phyloP scores from a whole-genome alignment of 2,888 invertebrate genomes.

The Syrista parreyssii region DNA sequence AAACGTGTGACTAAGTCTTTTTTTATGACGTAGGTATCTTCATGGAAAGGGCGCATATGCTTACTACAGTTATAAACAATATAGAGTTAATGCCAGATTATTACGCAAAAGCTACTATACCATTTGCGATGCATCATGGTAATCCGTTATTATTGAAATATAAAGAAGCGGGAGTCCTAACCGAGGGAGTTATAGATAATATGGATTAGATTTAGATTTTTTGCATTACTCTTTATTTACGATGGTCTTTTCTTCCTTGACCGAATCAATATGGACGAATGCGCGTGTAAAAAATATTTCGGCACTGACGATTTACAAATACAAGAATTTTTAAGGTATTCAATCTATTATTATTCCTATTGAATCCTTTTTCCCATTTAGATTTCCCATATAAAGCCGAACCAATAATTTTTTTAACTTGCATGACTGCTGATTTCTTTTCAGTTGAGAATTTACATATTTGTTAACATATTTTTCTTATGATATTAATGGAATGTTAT shows the following conservation, averaged over 20 bases:
- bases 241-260: background rate
- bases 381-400: background rate
- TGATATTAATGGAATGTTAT: background rate
- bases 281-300: background rate
- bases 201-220: background rate
- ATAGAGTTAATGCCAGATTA: conserved; percentile 84
- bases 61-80: conserved; percentile 91
- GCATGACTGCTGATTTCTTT: background rate
- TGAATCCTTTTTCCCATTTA: background rate
- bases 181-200: conserved; percentile 3
- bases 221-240: background rate
- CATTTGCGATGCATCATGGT: conserved; percentile 83
- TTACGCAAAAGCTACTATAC: conserved; percentile 84
- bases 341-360: background rate
- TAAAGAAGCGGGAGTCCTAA: conserved; percentile 70
- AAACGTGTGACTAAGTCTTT: background rate
- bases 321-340: background rate
- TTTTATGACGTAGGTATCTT: conserved; percentile 72
- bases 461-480: background rate
- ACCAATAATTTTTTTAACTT: background rate
- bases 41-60: conserved; percentile 87
- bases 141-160: conserved; percentile 78
- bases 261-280: background rate
- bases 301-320: background rate
- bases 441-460: background rate